Evolutionary conservation across 2,113 vertebrate species (phyloP), one percentile per base, ranked within the genome.

Genomic region (Tenebrosternarchus preto): DNA sequence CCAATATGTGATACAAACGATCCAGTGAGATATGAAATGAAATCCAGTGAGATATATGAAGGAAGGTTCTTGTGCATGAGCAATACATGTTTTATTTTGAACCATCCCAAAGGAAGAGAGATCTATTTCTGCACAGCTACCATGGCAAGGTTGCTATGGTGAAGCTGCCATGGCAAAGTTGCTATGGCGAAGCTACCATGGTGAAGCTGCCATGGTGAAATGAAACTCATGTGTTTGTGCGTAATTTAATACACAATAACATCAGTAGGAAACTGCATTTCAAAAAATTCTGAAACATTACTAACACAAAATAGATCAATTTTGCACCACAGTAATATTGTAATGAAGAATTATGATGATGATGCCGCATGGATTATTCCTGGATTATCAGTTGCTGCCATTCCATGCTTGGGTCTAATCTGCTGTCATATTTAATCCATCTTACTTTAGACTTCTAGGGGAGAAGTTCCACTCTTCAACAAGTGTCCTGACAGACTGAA

Each of bases 381-480:
- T 87, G 83, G 87, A 86, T 85, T 88, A 86, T 85, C 89, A 84
- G 84, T 87, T 80, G 86, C 88, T 84, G 77, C 87, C 86, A 87
- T 84, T 85, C 87, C 88, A 63, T 72, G 55, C 29, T 50, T 25
- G 70, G 6, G 77, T 80, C 50, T 82, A 70, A 80, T 78, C 77
- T 73, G 66, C 61, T 36, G 19, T 85, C 88, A 88, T 90, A 83
- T 85, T 80, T 90, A 90, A 90, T 91, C 90, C 90, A 90, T 90
- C 88, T 75, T 53, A 85, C 50, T n/a, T n/a, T n/a, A n/a, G n/a
- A 71, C 86, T 81, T 67, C 22, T 6, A 71, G 84, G 87, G 76
- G 25, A 74, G 82, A 73, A 61, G 63, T 78, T 78, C 77, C 76
- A 76, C 84, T 80, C 88, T 88, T 84, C 81, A 90, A 88, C 39